Base-by-base conservation (phyloP, 2,888 invertebrate genomes). In the Rambutsinella grinnellia region DNA sequence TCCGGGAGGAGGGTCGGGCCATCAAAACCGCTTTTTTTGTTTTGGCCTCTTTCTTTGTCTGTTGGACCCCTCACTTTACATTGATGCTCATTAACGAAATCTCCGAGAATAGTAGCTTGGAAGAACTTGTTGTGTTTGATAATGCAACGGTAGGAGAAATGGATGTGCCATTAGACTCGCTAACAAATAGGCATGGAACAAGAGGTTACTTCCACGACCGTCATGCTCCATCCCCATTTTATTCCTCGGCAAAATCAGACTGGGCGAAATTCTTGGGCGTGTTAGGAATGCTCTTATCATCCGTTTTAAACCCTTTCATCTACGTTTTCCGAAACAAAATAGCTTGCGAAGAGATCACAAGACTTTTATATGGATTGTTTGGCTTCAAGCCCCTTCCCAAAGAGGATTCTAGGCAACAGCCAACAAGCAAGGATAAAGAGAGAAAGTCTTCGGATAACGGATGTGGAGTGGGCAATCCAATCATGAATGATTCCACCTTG, bases 21-120 rank as follows among this genome's bases (percentile, higher is more conserved):
- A 88, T 88, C 24, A 87, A 88, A 77, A 89, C 89, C 3, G 88
- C 88, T 53, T 85, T 87, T 67, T 86, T 89, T 75, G 88, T 89
- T 54, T 86, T 89, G 44, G 86, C 86, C 13, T 87, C 88, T 13
- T 89, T 88, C 83, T 86, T 88, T 21, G 84, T 88, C 65, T 88
- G 88, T 83, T 89, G 89, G 89, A 84, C 88, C 28, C 88, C 88
- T 5, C 88, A 87, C 81, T 87, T 86, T 76, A 83, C 80, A 24
- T 80, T 82, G 36, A 82, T 85, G 66, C 78, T 85, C 19, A 68
- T 85, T 27, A 85, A 85, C 66, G 84, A 85, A 44, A 85, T 82
- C 62, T 47, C 62, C 15, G 84, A 74, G 21, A 23, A 61, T 15
- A 53, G 53, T 57, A 66, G 54, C 24, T 61, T 75, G 28, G 71